Evolutionary conservation across 2,113 vertebrate genomes (phyloP), one percentile per base, ranked within the genome.

Genomic region (Cyprinodon brontotheroides): DNA sequence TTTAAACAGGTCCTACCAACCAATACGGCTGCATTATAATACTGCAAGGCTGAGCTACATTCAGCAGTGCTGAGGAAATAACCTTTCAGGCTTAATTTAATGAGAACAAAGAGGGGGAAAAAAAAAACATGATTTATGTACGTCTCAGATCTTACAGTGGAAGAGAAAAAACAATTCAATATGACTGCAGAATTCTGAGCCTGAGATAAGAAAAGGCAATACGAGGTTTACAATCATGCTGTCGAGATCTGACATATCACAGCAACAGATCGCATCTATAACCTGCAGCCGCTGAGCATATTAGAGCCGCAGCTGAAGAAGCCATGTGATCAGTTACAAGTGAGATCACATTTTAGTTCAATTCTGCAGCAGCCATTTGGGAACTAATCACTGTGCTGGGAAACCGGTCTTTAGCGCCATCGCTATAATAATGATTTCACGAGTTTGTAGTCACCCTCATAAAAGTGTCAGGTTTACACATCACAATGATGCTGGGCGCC

Each of bases 391-490:
- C 76, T 83, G 82, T 84, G 78, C 76, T 87, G 81, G 83, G 88
- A 77, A 88, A 92, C 83, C 81, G 66, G 78, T 86, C 90, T 90
- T 90, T 77, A 75, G 81, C 84, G 89, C 80, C 80, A 87, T n/a
- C n/a, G n/a, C n/a, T n/a, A n/a, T n/a, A n/a, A n/a, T n/a, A n/a
- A n/a, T n/a, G n/a, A n/a, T n/a, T n/a, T n/a, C n/a, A n/a, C n/a
- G n/a, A n/a, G n/a, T n/a, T n/a, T n/a, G n/a, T n/a, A n/a, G n/a
- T n/a, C n/a, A n/a, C n/a, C n/a, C n/a, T n/a, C 68, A 85, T 92
- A 85, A 94, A 91, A 87, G 89, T 86, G 88, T 91, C 87, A 69
- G 84, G 84, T 87, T 81, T 77, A 81, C 82, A 78, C 82, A 88
- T 87, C 78, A 83, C 80, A 79, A 61, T 61, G 62, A 79, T 72